Evolutionary conservation across 2,888 invertebrate genomes (phyloP).

Genomic region (Aleiodes alternator): DNA sequence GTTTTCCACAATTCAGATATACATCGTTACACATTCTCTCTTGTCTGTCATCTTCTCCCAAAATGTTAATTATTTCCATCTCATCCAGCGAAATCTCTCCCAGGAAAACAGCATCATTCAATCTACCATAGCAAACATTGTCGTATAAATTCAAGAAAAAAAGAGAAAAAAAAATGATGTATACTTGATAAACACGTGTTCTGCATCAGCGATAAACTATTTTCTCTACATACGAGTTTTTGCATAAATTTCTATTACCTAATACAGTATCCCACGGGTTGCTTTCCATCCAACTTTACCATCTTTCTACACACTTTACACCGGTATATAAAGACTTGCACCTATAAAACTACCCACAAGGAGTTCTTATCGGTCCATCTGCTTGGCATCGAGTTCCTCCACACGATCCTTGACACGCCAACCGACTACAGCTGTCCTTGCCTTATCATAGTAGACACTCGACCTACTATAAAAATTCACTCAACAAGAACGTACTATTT

Average conservation of each 20-base stretch:
- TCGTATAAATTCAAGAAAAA: neutral
- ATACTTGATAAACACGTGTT: conserved; percentile 30
- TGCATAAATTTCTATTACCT: conserved; percentile 47
- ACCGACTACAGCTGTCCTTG: conserved; percentile 27
- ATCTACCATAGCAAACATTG: conserved; percentile 41
- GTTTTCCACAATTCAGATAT: too few relatives aligned
- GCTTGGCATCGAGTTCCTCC: conserved; percentile 50
- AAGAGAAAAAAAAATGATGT: neutral
- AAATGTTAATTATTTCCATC: conserved; percentile 34
- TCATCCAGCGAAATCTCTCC: conserved; percentile 49
- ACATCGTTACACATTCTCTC: neutral
- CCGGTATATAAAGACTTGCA: conserved; percentile 19
- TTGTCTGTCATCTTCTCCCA: conserved; percentile 14
- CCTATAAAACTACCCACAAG: conserved; percentile 40
- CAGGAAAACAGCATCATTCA: conserved; percentile 61
- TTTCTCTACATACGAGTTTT: conserved; percentile 12
- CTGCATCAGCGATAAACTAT: conserved; percentile 15
- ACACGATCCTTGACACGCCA: conserved; percentile 47
- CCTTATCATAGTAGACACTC: conserved; percentile 33
- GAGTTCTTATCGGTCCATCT: conserved; percentile 50
- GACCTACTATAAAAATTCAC: conserved; percentile 39
- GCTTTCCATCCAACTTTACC: conserved; percentile 20
- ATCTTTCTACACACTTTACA: conserved; percentile 9
- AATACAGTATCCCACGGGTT: neutral
- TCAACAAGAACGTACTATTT: conserved; percentile 33